phyloP scores from a whole-genome alignment of 2,797 vertebrate genomes.

The Hapalemur alaotrensis region DNA sequence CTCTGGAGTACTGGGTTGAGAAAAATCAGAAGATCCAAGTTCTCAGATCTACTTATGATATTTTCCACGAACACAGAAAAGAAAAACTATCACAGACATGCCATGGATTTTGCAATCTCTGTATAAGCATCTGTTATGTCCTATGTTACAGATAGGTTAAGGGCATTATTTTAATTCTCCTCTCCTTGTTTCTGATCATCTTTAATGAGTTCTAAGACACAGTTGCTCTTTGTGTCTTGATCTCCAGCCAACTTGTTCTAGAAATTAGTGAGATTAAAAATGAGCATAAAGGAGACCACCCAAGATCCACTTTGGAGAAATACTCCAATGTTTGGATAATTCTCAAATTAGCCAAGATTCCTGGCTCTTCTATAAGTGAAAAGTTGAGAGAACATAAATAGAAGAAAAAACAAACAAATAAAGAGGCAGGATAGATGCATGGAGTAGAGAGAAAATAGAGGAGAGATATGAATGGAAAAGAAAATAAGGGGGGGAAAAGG shows the following conservation, averaged over 20 bases:
- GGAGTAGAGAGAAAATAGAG: neutral
- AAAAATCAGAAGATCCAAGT: slow-evolving; percentile 7
- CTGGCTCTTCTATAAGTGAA: neutral
- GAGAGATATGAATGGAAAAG: neutral
- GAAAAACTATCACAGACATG: neutral
- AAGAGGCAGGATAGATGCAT: neutral
- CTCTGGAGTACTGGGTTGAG: neutral
- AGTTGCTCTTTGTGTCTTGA: neutral
- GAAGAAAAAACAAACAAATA: too few species aligned
- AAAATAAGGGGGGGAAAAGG: neutral
- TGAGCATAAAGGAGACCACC: neutral
- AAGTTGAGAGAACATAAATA: neutral
- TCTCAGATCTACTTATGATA: slow-evolving; percentile 3
- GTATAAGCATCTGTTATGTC: neutral
- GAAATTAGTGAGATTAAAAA: neutral
- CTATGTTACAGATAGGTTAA: neutral
- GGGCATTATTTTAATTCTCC: neutral
- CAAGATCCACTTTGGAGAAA: neutral
- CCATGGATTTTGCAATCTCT: neutral
- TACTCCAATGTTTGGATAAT: neutral
- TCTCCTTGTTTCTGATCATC: neutral
- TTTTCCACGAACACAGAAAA: neutral
- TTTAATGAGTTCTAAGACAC: neutral
- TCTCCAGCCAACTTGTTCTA: neutral
- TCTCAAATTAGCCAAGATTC: neutral